Evolutionary conservation across 2,888 invertebrate genomes (phyloP).

Genomic region (Thecophora atra): DNA sequence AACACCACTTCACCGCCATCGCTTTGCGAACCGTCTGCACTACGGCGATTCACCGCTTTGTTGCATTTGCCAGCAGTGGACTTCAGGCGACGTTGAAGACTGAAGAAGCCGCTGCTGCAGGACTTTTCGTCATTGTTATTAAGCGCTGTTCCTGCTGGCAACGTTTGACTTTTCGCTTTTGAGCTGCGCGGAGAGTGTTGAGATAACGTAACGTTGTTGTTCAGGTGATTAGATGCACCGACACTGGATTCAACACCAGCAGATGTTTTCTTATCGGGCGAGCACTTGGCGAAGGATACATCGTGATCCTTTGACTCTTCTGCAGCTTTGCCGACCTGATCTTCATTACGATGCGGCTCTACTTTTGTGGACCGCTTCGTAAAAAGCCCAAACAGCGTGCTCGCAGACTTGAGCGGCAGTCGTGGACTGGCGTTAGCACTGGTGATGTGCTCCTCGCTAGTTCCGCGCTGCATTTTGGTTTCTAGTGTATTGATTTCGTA

Average conservation of each 20-base stretch:
- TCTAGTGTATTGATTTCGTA: background rate
- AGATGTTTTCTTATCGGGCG: slow-evolving; percentile 46
- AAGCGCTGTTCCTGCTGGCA: slow-evolving; percentile 46
- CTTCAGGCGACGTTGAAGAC: slow-evolving; percentile 58
- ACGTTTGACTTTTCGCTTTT: slow-evolving; percentile 52
- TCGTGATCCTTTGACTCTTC: slow-evolving; percentile 48
- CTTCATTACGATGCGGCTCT: slow-evolving; percentile 60
- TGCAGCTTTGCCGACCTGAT: slow-evolving; percentile 25
- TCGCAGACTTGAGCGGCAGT: slow-evolving; percentile 52
- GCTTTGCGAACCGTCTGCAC: slow-evolving; percentile 58
- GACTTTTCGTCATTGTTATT: slow-evolving; percentile 51
- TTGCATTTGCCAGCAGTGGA: slow-evolving; percentile 48
- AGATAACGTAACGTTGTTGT: slow-evolving; percentile 35
- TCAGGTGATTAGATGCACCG: slow-evolving; percentile 37
- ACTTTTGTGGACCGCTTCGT: slow-evolving; percentile 64
- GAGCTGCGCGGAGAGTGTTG: slow-evolving; percentile 32
- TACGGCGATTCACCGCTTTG: slow-evolving; percentile 53
- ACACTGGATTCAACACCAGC: slow-evolving; percentile 19
- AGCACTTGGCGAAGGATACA: slow-evolving; percentile 62
- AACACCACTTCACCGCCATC: slow-evolving; percentile 55
- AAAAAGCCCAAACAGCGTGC: slow-evolving; percentile 57
- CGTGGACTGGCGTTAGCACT: slow-evolving; percentile 54
- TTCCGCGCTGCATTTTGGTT: slow-evolving; percentile 43
- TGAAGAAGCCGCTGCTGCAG: slow-evolving; percentile 52
- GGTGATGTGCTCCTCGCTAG: slow-evolving; percentile 59